Conservation (phyloP, 2,888 invertebrate genomes). For the Artemia sinica region DNA sequence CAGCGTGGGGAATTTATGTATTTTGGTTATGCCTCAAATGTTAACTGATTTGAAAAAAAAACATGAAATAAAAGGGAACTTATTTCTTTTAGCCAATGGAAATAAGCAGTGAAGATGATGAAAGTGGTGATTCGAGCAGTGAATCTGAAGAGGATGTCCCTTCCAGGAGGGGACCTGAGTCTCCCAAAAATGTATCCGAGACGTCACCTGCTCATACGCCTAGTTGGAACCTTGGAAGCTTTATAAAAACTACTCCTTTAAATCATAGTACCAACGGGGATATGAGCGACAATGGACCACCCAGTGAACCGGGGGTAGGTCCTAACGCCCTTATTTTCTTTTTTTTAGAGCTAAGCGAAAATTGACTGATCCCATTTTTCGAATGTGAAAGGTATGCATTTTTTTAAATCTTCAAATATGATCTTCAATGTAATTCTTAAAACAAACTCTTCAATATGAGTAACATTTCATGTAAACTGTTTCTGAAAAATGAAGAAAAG, state of each 20-base stretch:
- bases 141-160: slow-evolving; percentile 6
- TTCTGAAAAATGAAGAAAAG: no score
- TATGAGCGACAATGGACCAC: slow-evolving; percentile 10
- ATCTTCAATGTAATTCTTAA: no score
- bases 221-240: slow-evolving; percentile 18
- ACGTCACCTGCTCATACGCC: slow-evolving; percentile 17
- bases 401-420: no score
- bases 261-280: slow-evolving; percentile 4
- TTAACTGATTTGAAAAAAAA: no score
- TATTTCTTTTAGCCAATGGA: slow-evolving; percentile 6
- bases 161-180: not conserved
- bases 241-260: slow-evolving; percentile 16
- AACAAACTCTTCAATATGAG: no score
- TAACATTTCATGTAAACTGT: no score
- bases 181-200: not conserved
- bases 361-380: no score
- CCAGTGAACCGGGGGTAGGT: not conserved
- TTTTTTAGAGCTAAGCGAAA: no score
- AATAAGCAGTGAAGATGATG: slow-evolving; percentile 7
- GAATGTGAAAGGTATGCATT: no score
- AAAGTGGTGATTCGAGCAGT: not conserved
- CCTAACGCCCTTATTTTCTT: not conserved
- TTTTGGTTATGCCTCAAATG: no score
- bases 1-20: no score
- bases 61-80: not conserved